phyloP scores from a whole-genome alignment of 1,140 invertebrate genomes.

The Druon quercuslanigerum region DNA sequence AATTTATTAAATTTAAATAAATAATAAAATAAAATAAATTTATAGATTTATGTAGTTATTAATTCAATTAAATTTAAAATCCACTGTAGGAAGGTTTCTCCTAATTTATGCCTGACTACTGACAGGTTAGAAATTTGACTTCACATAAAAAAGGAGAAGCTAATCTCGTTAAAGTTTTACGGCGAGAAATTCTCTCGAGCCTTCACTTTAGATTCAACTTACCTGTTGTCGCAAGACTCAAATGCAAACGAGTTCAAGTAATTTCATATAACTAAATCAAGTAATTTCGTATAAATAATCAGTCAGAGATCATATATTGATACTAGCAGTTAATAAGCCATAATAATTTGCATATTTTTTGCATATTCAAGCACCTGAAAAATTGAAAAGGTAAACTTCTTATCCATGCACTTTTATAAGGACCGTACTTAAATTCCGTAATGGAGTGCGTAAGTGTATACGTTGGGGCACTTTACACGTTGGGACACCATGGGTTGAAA shows the following conservation, averaged over 20 bases:
- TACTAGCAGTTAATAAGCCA: background rate
- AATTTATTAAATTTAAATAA: no score
- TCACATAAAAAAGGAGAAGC: background rate
- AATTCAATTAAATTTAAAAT: no score
- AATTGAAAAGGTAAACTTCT: slow-evolving; percentile 9
- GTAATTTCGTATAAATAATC: slow-evolving; percentile 7
- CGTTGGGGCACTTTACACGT: no score
- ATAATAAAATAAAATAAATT: no score
- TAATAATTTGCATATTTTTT: slow-evolving; percentile 12
- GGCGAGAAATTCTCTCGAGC: background rate
- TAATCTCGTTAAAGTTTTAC: background rate
- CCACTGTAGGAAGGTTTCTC: background rate
- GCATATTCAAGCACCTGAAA: background rate
- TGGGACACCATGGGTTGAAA: no score
- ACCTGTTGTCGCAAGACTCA: background rate
- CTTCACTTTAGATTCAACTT: background rate
- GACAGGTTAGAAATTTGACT: background rate
- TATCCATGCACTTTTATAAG: background rate
- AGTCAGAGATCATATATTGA: background rate
- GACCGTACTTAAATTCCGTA: no score
- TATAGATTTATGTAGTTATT: no score
- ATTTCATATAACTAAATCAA: no score
- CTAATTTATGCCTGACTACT: background rate
- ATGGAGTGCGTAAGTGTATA: no score
- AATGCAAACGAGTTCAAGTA: slow-evolving; percentile 11